A percentile compares a stretch with the other conserved stretches of the same genome.
Conservation (phyloP, 2,888 invertebrate genomes). For the Conus canariensis region DNA sequence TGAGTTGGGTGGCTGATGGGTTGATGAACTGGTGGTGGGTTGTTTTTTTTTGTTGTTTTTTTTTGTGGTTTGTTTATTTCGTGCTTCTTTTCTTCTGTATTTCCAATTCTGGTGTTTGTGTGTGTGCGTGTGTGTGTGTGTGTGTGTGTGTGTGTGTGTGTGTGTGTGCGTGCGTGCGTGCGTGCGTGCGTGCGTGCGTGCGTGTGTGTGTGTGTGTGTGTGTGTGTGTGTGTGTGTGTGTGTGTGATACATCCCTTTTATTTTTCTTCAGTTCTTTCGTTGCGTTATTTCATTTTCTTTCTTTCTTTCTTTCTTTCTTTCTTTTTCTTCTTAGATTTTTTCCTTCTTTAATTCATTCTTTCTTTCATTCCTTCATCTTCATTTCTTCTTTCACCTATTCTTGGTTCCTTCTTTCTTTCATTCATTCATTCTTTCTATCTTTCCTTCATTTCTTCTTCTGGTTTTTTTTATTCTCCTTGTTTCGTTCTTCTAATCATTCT, state of each 20-base stretch:
- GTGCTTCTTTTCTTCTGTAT: no score
- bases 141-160: no score
- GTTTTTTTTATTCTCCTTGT: no score
- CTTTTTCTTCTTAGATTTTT: not conserved
- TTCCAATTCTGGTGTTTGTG: no score
- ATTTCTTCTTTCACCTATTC: not conserved
- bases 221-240: not conserved
- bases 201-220: slow-evolving; percentile 21
- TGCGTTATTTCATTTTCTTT: not conserved
- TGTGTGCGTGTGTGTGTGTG: no score
- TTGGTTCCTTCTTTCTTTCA: not conserved
- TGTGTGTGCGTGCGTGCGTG: no score
- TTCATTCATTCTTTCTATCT: not conserved
- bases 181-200: not conserved
- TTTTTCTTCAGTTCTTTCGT: not conserved
- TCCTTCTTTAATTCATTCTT: not conserved
- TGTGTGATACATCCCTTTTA: not conserved
- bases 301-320: not conserved
- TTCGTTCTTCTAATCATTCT: no score
- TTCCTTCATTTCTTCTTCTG: not conserved
- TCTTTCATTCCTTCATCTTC: not conserved
- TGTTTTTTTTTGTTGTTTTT: no score
- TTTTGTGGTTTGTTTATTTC: no score
- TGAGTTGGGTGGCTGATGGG: no score
- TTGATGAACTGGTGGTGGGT: no score